Conservation (phyloP, 2,113 vertebrate genomes). For the Pelvicachromis taeniatus region DNA sequence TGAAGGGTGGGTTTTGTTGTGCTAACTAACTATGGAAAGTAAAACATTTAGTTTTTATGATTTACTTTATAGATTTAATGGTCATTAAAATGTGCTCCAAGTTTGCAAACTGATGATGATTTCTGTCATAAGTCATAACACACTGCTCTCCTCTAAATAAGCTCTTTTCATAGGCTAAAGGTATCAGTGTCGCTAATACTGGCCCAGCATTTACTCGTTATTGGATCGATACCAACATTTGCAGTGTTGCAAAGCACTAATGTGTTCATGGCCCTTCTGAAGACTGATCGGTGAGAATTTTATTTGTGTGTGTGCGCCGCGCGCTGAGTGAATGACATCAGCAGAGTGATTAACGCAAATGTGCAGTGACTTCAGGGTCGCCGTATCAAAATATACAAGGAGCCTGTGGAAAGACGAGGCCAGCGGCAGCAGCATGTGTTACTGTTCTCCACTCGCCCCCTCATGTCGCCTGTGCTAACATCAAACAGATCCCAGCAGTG, state of each 20-base stretch:
- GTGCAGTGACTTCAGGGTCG: constrained; percentile 45
- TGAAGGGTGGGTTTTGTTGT: neutral
- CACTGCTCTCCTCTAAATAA: neutral
- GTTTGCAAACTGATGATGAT: neutral
- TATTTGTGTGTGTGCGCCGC: neutral
- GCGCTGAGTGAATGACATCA: constrained; percentile 50
- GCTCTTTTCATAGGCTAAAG: neutral
- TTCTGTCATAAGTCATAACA: neutral
- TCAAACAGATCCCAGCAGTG: constrained; percentile 47
- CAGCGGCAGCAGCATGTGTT: constrained; percentile 53
- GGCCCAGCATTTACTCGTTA: neutral
- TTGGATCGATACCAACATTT: neutral
- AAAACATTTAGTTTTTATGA: neutral
- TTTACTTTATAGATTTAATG: neutral
- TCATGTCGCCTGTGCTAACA: constrained; percentile 26
- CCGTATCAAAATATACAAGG: constrained; percentile 56
- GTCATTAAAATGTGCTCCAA: neutral
- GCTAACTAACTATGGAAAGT: neutral
- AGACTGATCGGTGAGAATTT: neutral
- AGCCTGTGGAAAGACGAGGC: constrained; percentile 28
- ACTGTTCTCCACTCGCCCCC: constrained; percentile 18
- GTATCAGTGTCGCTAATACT: neutral
- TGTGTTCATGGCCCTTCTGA: neutral
- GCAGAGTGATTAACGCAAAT: constrained; percentile 26
- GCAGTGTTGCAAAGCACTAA: neutral